Evolutionary conservation across 92 coral and sea anemone genomes (phyloP).

Genomic region (Metridium senile): DNA sequence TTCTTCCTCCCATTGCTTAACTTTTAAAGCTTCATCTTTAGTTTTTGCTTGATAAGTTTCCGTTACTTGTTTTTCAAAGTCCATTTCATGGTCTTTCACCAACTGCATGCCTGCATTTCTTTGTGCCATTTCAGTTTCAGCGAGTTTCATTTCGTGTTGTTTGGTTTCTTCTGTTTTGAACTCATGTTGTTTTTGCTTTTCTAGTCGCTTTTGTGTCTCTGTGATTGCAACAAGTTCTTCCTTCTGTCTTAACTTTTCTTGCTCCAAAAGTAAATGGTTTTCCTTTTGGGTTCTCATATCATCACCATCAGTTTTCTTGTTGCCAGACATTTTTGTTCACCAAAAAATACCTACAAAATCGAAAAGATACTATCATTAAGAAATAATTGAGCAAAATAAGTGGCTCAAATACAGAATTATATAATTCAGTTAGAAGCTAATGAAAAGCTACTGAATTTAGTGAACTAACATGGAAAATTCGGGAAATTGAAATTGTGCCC

Average conservation of each 20-base stretch:
- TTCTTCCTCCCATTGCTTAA: slow-evolving; percentile 55
- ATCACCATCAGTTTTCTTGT: slow-evolving; percentile 19
- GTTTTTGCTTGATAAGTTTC: slow-evolving; percentile 45
- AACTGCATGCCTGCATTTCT: slow-evolving; percentile 8
- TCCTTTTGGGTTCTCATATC: slow-evolving; percentile 27
- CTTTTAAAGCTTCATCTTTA: slow-evolving; percentile 37
- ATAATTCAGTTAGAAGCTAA: too few relatives aligned
- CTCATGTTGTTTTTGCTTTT: slow-evolving; percentile 14
- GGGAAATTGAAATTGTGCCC: neutral
- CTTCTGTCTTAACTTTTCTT: slow-evolving; percentile 34
- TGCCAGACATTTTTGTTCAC: neutral
- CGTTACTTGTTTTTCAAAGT: slow-evolving; percentile 39
- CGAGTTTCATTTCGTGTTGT: slow-evolving; percentile 18
- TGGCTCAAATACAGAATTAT: too few relatives aligned
- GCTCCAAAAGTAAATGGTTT: slow-evolving; percentile 14
- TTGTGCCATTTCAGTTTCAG: slow-evolving; percentile 19
- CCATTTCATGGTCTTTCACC: slow-evolving; percentile 36
- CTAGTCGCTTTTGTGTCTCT: slow-evolving; percentile 21
- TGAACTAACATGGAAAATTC: neutral
- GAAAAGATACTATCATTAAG: neutral
- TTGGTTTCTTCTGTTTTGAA: slow-evolving; percentile 2
- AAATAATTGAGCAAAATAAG: too few relatives aligned
- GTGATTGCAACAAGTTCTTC: slow-evolving; percentile 31
- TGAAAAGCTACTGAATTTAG: neutral
- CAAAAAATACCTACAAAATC: neutral